Evolutionary conservation across 1,140 invertebrate genomes (phyloP), one percentile per base, ranked within the genome.

Genomic region (Limonius californicus): DNA sequence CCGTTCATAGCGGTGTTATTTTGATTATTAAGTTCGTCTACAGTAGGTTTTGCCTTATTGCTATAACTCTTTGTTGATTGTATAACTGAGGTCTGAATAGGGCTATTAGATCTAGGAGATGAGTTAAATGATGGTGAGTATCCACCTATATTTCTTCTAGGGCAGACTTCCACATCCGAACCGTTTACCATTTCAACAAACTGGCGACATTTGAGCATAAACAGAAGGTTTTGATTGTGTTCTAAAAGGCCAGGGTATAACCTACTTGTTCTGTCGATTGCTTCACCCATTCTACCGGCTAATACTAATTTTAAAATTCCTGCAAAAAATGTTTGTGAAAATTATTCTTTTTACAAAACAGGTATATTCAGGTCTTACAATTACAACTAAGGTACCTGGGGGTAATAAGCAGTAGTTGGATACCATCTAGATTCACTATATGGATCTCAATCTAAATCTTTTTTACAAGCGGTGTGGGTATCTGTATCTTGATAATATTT

Each of bases 171-270:
- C 12, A 88, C 85, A 76, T 92, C 90, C 43, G 88, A 86, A 54
- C 90, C 90, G 76, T 91, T 92, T 55, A 92, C 89, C 90, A 92
- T 92, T 81, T 99, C 97, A 19, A 99, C 91, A 80, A 99, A 99
- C 81, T 99, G 95, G 67, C 97, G 87, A 79, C 94, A 97, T 78
- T 97, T 97, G 57, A 99, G 83, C 78, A 94, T 88, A 78, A 99
- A 98, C 71, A 94, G 84, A 66, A 99, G 82, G 76, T 97, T 93
- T 68, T 87, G 86, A 80, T 97, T 94, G 43, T 86, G 83, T 76
- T 97, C 92, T 68, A 99, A 79, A 35, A 99, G 81, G 11, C 89
- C 90, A 6, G 96, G 95, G 81, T 96, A 98, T 61, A 95, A 79
- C 72, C 89, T 84, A 74, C 88, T 87, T 50, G 95, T 95, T 61